Evolutionary conservation across 2,113 vertebrate species (phyloP), one percentile per base, ranked within the genome.

Genomic region (Pitta sordida): DNA sequence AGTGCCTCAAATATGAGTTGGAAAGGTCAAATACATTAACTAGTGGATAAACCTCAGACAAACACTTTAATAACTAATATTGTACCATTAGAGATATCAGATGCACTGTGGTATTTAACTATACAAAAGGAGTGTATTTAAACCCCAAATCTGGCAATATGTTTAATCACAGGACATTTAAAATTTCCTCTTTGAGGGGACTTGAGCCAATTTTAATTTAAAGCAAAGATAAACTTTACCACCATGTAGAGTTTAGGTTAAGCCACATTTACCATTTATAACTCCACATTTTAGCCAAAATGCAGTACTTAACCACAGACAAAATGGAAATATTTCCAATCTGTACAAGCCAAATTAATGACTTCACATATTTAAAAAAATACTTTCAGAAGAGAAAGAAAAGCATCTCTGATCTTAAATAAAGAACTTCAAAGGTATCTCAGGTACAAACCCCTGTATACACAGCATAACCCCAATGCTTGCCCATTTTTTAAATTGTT

Each of bases 81-180:
- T 0, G 0, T 30, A 17, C 13, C 1, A 0, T 43, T 44, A 80
- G 26, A 49, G 17, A 8, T 18, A 53, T 73, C 19, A 48, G n/a
- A 41, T 29, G 19, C 11, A 55, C 15, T 5, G 5, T 6, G 46
- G 22, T 29, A 88, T 75, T 84, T 68, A 89, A 87, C 48, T 53
- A 58, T 18, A 46, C 14, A 24, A 21, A 76, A 15, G 2, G 32
- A 53, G 81, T 15, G 21, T 23, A 87, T 51, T 17, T 84, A 43
- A 84, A 90, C 5, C 15, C 23, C 4, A 5, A 16, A 56, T 36
- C 9, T 59, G 13, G 30, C 7, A 0, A 8, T 11, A 14, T 55
- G 19, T 52, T 90, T 60, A 58, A 63, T 39, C 23, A 68, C 36
- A 64, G 48, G 30, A 52, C 22, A 63, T 60, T 43, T 71, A 19